Conservation (phyloP, 2,888 invertebrate species). For the Cordilura impudica region DNA sequence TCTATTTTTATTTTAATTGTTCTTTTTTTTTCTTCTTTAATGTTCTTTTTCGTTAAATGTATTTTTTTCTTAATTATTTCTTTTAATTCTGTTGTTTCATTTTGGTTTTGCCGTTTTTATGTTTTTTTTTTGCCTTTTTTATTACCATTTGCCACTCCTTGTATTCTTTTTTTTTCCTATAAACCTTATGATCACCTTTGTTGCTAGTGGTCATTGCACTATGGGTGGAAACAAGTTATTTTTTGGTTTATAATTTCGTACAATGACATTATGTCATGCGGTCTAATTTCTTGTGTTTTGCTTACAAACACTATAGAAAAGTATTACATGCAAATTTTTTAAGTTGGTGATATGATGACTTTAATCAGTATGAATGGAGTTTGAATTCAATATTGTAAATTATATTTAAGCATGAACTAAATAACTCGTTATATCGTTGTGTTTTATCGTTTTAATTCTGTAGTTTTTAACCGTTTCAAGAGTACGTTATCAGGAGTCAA, state of each 20-base stretch:
- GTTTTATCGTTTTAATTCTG: too few species aligned
- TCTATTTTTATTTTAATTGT: slow-evolving; percentile 50
- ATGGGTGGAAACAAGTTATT: slow-evolving; percentile 34
- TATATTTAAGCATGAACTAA: too few species aligned
- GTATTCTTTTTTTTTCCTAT: slow-evolving; percentile 34
- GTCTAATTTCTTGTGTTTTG: too few species aligned
- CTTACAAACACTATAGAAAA: too few species aligned
- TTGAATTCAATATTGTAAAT: too few species aligned
- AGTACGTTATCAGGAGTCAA: too few species aligned
- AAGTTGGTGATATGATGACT: too few species aligned
- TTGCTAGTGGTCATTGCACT: slow-evolving; percentile 54
- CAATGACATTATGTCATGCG: slow-evolving; percentile 1
- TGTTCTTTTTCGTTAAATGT: slow-evolving; percentile 38
- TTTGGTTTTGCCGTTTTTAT: too few species aligned
- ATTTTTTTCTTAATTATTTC: slow-evolving; percentile 33
- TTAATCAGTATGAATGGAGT: too few species aligned
- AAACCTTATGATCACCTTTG: slow-evolving; percentile 47
- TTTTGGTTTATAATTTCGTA: slow-evolving; percentile 14
- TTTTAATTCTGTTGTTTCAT: slow-evolving; percentile 44
- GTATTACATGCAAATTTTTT: too few species aligned
- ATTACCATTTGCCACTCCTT: slow-evolving; percentile 61
- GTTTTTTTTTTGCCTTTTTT: slow-evolving; percentile 49
- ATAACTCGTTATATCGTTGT: too few species aligned
- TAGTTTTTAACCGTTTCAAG: too few species aligned
- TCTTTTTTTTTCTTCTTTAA: slow-evolving; percentile 28